phyloP scores from a whole-genome alignment of 1,140 invertebrate genomes.

The Ooceraea biroi region DNA sequence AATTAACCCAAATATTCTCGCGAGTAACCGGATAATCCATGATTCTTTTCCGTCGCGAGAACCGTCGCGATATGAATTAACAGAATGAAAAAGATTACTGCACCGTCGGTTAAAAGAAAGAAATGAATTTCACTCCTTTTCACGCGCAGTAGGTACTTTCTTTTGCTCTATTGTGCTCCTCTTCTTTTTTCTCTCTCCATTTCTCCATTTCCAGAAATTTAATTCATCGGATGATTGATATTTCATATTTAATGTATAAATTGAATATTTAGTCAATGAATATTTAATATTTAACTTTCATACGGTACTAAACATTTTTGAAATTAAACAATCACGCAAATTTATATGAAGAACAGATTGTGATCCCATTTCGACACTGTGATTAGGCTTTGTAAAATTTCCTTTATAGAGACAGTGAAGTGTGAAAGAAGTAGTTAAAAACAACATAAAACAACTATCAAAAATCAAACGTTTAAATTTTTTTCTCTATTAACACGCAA shows the following conservation, averaged over 20 bases:
- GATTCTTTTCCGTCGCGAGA: conserved; percentile 10
- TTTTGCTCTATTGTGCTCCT: too few relatives aligned
- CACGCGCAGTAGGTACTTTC: too few relatives aligned
- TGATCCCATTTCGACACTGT: not conserved
- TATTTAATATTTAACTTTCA: conserved; percentile 7
- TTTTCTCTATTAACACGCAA: not conserved
- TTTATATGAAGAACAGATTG: not conserved
- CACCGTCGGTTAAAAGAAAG: conserved; percentile 19
- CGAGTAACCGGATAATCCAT: conserved; percentile 17
- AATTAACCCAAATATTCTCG: conserved; percentile 43
- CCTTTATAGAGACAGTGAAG: too few relatives aligned
- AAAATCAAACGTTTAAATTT: not conserved
- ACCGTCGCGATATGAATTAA: conserved; percentile 36
- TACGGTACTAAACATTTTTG: not conserved
- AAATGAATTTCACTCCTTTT: not conserved
- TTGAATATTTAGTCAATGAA: not conserved
- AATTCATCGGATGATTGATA: conserved; percentile 1
- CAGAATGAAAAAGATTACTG: conserved; percentile 44
- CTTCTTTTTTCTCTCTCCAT: not conserved
- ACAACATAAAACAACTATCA: too few relatives aligned
- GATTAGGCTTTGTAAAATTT: too few relatives aligned
- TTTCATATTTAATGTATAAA: conserved; percentile 1
- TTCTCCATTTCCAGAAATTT: not conserved
- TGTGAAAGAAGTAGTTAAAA: too few relatives aligned
- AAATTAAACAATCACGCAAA: conserved; percentile 5